Evolutionary conservation across 2,797 vertebrate genomes (phyloP).

Genomic region (Liasis olivaceus): DNA sequence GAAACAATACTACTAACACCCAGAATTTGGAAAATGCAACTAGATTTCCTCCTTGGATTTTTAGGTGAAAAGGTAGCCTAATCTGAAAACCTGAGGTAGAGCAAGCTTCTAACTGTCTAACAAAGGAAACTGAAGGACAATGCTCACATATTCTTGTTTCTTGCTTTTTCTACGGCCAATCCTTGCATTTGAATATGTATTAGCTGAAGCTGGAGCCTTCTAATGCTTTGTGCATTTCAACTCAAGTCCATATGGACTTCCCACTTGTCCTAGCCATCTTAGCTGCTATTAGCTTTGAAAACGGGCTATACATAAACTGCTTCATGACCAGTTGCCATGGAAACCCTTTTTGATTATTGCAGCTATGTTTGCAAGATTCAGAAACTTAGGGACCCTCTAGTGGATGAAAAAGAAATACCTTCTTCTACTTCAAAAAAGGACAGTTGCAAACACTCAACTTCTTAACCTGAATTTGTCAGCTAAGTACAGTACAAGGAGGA

Average conservation of each 20-base stretch:
- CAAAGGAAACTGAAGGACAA: background rate
- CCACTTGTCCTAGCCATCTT: background rate
- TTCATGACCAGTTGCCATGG: conserved; percentile 26
- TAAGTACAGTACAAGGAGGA: background rate
- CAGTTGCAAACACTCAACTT: background rate
- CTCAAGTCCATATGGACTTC: background rate
- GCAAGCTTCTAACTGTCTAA: background rate
- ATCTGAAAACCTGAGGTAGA: background rate
- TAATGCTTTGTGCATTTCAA: background rate
- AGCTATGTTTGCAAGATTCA: conserved; percentile 13
- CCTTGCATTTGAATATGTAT: background rate
- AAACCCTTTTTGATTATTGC: conserved; percentile 33
- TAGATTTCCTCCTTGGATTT: background rate
- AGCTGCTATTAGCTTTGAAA: conserved; percentile 22
- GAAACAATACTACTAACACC: background rate
- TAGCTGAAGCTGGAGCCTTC: background rate
- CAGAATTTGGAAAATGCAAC: background rate
- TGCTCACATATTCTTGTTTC: background rate
- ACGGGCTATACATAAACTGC: background rate
- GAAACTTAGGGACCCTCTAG: conserved; percentile 29
- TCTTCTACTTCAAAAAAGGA: background rate
- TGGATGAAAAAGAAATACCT: conserved; percentile 6
- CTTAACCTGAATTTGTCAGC: background rate
- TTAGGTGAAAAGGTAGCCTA: background rate
- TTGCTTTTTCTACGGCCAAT: background rate